A percentile compares a stretch with the other conserved stretches of the same genome.
Conservation (phyloP, 2,797 vertebrate genomes). For the Falco berigora region DNA sequence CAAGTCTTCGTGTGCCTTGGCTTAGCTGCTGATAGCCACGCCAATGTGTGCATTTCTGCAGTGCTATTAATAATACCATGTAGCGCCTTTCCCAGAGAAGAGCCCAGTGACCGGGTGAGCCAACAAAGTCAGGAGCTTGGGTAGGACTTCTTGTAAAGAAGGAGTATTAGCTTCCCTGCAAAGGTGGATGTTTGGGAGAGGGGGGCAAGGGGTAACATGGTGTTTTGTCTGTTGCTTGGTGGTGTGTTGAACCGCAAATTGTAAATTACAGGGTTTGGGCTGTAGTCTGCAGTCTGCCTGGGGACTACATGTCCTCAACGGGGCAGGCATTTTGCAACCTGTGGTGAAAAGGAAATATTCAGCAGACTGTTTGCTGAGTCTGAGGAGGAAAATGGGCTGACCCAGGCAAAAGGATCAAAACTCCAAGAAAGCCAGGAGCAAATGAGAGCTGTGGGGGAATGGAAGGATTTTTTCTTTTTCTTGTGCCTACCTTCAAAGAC, state of each 20-base stretch:
- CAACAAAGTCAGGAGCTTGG: background rate
- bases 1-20: background rate
- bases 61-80: background rate
- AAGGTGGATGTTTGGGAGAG: background rate
- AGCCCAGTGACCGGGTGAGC: background rate
- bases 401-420: background rate
- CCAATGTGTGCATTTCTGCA: background rate
- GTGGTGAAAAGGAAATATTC: background rate
- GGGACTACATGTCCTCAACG: background rate
- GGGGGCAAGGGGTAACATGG: fast-evolving
- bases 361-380: background rate
- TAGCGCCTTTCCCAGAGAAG: background rate
- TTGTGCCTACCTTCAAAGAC: background rate
- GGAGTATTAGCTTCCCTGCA: background rate
- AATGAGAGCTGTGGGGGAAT: background rate
- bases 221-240: background rate
- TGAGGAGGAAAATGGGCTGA: background rate
- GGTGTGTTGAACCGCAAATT: background rate
- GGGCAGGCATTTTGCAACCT: background rate
- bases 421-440: background rate
- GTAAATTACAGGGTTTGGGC: background rate
- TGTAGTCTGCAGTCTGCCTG: background rate
- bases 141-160: background rate
- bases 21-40: background rate
- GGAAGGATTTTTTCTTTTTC: background rate